These are phyloP conservation scores for Paedocypris micromegethes DNA, from an alignment of 2,797 vertebrate species.

Conservation along the genomic window DNA sequence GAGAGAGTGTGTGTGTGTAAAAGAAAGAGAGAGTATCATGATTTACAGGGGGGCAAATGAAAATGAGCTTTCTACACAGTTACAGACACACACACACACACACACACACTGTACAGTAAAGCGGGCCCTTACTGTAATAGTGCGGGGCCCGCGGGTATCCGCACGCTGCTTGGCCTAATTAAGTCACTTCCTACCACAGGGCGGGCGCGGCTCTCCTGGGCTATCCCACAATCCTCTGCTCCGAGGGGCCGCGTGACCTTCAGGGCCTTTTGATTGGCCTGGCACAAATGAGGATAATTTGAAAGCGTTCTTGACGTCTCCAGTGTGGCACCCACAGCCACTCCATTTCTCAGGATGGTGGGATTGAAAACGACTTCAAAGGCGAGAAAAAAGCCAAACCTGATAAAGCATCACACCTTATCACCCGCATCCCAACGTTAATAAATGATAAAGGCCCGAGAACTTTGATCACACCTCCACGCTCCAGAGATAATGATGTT, in stretches of 20 bases:
- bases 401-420: no score
- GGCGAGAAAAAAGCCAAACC: no score
- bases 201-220: constrained; percentile 18
- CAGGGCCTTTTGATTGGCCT: background rate
- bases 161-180: constrained; percentile 21
- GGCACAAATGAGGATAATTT: background rate
- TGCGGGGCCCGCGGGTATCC: constrained; percentile 13
- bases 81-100: constrained; percentile 3
- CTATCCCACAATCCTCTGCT: constrained; percentile 14
- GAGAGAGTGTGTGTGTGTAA: no score
- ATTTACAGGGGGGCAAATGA: constrained; percentile 17
- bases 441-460: no score
- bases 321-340: background rate
- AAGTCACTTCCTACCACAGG: constrained; percentile 17
- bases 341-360: background rate
- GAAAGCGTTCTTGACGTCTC: background rate
- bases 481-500: no score
- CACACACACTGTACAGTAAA: constrained; percentile 10
- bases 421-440: no score
- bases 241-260: constrained; percentile 3
- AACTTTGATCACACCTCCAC: no score
- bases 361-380: background rate
- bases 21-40: constrained; percentile 16
- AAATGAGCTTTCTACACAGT: constrained; percentile 28
- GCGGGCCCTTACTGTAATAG: constrained; percentile 29